These are phyloP conservation scores for Matsumyia berberina DNA, from an alignment of 2,888 invertebrate genomes.

Conservation along the genomic window DNA sequence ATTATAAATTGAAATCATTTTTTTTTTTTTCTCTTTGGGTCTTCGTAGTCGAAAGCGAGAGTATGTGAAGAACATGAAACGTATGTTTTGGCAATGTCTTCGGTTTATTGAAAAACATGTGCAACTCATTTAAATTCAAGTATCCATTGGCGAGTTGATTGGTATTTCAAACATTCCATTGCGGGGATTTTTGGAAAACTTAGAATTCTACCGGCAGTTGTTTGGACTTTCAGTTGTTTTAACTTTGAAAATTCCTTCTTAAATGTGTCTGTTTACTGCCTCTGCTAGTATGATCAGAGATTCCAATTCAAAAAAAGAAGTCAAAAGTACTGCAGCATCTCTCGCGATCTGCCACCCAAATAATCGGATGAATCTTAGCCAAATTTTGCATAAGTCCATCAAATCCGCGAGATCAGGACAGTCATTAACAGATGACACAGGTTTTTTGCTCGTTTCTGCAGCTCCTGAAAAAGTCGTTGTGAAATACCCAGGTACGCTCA, in stretches of 20 bases:
- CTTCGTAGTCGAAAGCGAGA: constrained; percentile 17
- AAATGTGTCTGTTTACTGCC: too few species aligned
- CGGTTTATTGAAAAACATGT: constrained; percentile 29
- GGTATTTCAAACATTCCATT: constrained; percentile 4
- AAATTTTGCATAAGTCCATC: too few species aligned
- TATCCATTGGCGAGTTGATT: constrained; percentile 20
- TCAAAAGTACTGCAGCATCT: too few species aligned
- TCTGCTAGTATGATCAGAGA: too few species aligned
- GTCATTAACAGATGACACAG: too few species aligned
- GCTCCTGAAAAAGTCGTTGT: too few species aligned
- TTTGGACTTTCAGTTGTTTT: neutral
- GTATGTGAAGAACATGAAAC: constrained; percentile 24
- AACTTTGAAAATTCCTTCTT: neutral
- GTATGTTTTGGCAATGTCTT: constrained; percentile 29
- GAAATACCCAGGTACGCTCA: too few species aligned
- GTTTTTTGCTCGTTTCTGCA: too few species aligned
- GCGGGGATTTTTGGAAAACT: neutral
- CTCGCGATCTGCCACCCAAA: too few species aligned
- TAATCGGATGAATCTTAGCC: too few species aligned
- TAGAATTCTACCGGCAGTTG: neutral
- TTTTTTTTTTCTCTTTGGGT: neutral
- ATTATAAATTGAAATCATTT: constrained; percentile 8
- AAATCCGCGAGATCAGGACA: too few species aligned
- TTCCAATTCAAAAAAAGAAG: too few species aligned
- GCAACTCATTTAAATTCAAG: constrained; percentile 34